Percentiles rank a stretch among this genome's conserved stretches.
These are phyloP conservation scores for Myotis vivesi DNA, from an alignment of 2,797 vertebrate species.

Conservation along the genomic window DNA sequence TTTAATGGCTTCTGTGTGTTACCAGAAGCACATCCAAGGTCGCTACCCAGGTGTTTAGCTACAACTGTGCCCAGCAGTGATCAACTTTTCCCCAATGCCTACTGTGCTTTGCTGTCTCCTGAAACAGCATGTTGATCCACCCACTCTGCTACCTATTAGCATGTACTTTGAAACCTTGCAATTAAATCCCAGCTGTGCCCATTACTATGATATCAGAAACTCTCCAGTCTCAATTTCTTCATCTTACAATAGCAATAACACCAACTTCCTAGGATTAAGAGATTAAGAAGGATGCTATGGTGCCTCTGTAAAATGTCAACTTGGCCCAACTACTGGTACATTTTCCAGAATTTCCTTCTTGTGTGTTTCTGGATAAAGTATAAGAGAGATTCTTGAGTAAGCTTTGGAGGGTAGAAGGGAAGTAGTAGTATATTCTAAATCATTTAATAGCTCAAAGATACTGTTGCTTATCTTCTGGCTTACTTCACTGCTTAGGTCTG, in stretches of 20 bases:
- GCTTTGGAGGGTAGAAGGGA: not conserved
- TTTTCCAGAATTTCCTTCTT: slow-evolving; percentile 1
- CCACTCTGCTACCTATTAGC: not conserved
- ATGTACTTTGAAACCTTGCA: not conserved
- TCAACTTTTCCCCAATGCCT: not conserved
- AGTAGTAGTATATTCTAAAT: not conserved
- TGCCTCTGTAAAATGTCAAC: not conserved
- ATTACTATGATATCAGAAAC: not conserved
- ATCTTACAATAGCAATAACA: not conserved
- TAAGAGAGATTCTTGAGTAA: not conserved
- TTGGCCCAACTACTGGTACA: not conserved
- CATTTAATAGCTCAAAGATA: not conserved
- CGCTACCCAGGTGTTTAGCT: not conserved
- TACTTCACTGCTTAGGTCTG: not conserved
- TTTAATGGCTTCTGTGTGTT: not conserved
- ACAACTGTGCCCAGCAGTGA: not conserved
- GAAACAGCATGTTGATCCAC: not conserved
- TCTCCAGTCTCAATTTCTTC: slow-evolving; percentile 11
- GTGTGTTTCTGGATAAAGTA: not conserved
- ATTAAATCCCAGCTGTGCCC: slow-evolving; percentile 2
- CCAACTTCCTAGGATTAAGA: not conserved
- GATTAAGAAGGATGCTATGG: not conserved
- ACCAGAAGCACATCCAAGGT: not conserved
- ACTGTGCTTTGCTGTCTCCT: not conserved
- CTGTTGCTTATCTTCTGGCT: not conserved